Conservation (phyloP, 2,888 invertebrate genomes). For the Scaptomyza parva region DNA sequence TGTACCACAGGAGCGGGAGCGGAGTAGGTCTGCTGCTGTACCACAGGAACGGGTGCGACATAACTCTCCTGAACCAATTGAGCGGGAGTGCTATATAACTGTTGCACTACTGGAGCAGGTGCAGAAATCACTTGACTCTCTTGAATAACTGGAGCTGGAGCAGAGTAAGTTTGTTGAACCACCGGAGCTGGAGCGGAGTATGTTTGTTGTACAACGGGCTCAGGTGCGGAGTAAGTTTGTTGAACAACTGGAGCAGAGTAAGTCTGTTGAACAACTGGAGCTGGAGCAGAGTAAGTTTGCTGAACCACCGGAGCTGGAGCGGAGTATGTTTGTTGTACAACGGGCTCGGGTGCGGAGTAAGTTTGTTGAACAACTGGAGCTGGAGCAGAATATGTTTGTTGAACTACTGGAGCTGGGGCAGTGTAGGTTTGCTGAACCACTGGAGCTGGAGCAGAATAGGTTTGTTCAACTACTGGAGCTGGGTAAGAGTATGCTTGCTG, state of each 20-base stretch:
- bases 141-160: background rate
- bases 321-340: background rate
- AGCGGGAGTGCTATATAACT: conserved; percentile 29
- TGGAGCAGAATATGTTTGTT: background rate
- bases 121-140: conserved; percentile 1
- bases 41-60: conserved; percentile 32
- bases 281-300: background rate
- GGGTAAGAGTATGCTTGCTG: background rate
- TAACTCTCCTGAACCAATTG: conserved; percentile 35
- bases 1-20: conserved; percentile 17
- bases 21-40: conserved; percentile 28
- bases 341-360: background rate
- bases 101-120: conserved; percentile 22
- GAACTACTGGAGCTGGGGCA: background rate
- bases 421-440: background rate
- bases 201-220: background rate
- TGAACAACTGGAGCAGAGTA: background rate
- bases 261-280: background rate
- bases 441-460: background rate
- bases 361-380: background rate
- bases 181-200: background rate
- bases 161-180: background rate
- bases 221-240: background rate
- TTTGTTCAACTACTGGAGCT: background rate
- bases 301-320: background rate